phyloP scores from a whole-genome alignment of 1,140 invertebrate species.

The Penaeus japonicus region DNA sequence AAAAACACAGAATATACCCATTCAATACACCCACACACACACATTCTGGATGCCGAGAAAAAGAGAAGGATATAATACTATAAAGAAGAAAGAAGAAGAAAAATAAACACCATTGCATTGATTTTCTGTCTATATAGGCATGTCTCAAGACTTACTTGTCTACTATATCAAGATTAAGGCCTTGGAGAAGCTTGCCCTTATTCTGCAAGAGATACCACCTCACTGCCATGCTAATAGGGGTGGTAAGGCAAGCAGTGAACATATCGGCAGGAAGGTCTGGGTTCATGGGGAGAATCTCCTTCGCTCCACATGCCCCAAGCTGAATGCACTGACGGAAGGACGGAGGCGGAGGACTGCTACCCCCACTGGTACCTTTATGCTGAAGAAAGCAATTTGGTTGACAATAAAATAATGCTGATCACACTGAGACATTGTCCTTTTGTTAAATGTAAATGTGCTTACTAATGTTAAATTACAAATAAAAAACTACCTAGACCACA shows the following conservation, averaged over 20 bases:
- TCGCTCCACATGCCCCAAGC: constrained; percentile 89
- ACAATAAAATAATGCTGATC: neutral
- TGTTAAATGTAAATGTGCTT: too few relatives aligned
- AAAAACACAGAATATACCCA: too few relatives aligned
- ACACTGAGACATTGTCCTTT: too few relatives aligned
- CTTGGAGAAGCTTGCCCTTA: constrained; percentile 49
- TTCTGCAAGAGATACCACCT: constrained; percentile 74
- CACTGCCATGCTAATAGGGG: constrained; percentile 96
- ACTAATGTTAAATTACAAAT: neutral
- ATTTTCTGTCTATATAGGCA: neutral
- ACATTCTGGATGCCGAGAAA: too few relatives aligned
- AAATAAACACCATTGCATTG: too few relatives aligned
- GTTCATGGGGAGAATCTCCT: constrained; percentile 95
- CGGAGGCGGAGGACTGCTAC: constrained; percentile 22
- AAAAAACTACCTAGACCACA: too few relatives aligned
- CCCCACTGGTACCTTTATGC: constrained; percentile 25
- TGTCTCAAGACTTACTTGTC: constrained; percentile 51
- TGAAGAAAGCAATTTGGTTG: neutral
- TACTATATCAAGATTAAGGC: constrained; percentile 51
- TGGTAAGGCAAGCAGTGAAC: constrained; percentile 97
- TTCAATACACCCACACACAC: too few relatives aligned
- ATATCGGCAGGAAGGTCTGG: constrained; percentile 98
- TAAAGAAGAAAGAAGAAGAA: too few relatives aligned
- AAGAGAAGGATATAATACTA: too few relatives aligned
- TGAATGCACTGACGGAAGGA: constrained; percentile 79